These are phyloP conservation scores for Sorex maritimensis DNA, from an alignment of 2,797 vertebrate genomes.

Conservation along the genomic window DNA sequence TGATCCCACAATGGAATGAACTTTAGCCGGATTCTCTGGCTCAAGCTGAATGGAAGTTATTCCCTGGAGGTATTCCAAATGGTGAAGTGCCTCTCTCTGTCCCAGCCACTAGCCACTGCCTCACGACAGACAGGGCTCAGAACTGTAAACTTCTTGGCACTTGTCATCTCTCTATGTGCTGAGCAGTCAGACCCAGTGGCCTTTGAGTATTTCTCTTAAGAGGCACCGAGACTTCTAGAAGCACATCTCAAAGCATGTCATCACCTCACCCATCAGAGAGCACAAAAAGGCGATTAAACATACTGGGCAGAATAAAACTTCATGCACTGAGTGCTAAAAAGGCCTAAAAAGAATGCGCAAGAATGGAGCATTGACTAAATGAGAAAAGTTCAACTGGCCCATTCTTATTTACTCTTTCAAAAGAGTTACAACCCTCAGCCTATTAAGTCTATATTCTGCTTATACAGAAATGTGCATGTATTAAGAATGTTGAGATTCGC, in stretches of 20 bases:
- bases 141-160: not conserved
- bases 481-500: no score
- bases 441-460: not conserved
- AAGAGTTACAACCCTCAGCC: not conserved
- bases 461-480: not conserved
- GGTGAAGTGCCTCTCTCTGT: not conserved
- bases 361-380: not conserved
- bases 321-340: not conserved
- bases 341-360: no score
- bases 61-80: not conserved
- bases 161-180: not conserved
- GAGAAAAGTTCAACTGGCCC: not conserved
- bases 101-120: not conserved
- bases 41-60: not conserved
- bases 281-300: not conserved
- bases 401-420: not conserved
- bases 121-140: not conserved
- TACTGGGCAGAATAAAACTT: not conserved
- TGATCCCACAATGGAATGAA: not conserved
- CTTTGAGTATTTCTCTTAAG: not conserved
- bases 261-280: not conserved
- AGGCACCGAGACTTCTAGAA: not conserved
- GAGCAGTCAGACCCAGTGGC: not conserved
- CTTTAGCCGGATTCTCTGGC: not conserved
- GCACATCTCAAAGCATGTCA: fast-evolving